These are phyloP conservation scores for Margaritifera margaritifera DNA, from an alignment of 2,888 invertebrate species.

Conservation along the genomic window DNA sequence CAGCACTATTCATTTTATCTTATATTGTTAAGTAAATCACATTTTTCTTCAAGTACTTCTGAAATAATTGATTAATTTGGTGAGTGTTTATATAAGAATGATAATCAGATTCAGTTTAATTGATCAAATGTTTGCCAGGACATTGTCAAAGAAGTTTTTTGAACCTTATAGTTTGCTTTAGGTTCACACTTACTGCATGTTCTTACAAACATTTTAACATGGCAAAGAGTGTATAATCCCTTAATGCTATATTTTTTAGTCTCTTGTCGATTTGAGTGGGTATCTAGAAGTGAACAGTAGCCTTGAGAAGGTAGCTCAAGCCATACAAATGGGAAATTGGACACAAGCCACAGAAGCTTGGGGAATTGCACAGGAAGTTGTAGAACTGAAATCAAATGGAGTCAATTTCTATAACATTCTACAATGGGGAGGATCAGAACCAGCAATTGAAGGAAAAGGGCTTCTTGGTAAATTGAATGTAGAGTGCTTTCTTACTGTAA, in stretches of 20 bases:
- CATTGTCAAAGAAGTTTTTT: background rate
- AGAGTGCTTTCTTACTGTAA: no score
- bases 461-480: background rate
- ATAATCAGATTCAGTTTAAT: no score
- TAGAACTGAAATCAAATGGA: constrained; percentile 76
- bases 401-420: constrained; percentile 90
- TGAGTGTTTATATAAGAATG: no score
- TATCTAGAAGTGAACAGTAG: constrained; percentile 77
- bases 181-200: background rate
- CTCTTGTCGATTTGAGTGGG: constrained; percentile 81
- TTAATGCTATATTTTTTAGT: constrained; percentile 51
- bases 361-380: constrained; percentile 79
- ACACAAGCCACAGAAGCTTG: constrained; percentile 79
- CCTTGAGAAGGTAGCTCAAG: constrained; percentile 77
- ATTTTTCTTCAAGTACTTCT: no score
- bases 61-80: no score
- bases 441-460: background rate
- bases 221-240: background rate
- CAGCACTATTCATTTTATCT: no score
- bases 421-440: constrained; percentile 52
- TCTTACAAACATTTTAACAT: constrained; percentile 1
- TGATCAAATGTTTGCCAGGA: no score
- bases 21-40: no score
- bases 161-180: background rate
- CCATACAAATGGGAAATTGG: constrained; percentile 78